Evolutionary conservation across 2,888 invertebrate genomes (phyloP).

Genomic region (Candidula unifasciata): DNA sequence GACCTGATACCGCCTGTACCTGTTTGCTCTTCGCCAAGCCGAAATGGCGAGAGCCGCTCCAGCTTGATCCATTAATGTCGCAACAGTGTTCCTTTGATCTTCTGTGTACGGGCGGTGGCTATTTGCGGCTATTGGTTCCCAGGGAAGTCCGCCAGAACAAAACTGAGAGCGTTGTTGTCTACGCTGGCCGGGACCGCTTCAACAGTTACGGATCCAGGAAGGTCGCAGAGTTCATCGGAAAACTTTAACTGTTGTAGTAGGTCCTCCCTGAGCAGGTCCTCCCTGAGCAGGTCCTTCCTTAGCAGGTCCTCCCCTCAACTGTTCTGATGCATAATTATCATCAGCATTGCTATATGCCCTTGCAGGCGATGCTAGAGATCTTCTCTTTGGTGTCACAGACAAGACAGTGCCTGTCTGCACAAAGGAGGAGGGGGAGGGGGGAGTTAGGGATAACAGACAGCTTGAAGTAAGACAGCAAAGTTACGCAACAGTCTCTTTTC

Average conservation of each 20-base stretch:
- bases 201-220: not conserved
- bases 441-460: too few species aligned
- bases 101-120: not conserved
- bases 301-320: too few species aligned
- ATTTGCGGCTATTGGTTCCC: not conserved
- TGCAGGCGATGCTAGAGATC: too few species aligned
- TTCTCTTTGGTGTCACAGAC: too few species aligned
- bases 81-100: slow-evolving; percentile 35
- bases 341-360: too few species aligned
- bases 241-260: not conserved
- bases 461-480: too few species aligned
- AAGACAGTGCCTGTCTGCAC: too few species aligned
- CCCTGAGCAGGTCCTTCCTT: too few species aligned
- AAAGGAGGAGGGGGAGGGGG: too few species aligned
- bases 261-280: too few species aligned
- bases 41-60: not conserved
- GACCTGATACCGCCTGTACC: not conserved
- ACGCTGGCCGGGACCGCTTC: not conserved
- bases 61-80: slow-evolving; percentile 3
- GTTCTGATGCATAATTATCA: too few species aligned
- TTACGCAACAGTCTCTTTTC: too few species aligned
- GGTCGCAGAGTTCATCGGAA: not conserved
- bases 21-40: slow-evolving; percentile 18
- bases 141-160: not conserved
- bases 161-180: not conserved